Conservation (phyloP, 2,888 invertebrate genomes). For the Drosophila limbata region DNA sequence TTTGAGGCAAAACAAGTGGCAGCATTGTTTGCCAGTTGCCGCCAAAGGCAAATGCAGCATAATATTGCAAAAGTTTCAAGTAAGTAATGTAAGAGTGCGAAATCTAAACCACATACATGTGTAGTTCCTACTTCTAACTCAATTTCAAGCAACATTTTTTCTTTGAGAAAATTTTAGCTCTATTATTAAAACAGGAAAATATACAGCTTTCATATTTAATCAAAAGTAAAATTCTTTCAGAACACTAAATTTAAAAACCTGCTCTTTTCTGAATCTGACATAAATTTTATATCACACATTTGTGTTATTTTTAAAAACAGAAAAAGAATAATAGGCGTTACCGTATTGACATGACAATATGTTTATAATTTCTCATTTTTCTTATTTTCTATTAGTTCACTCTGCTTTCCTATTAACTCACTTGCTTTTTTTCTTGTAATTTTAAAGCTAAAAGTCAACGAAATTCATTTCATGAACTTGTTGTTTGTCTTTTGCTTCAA, state of each 20-base stretch:
- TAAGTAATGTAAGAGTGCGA: constrained; percentile 3
- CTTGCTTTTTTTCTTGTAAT: background rate
- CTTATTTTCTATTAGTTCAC: background rate
- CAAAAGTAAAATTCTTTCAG: too few relatives aligned
- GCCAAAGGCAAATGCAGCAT: constrained; percentile 45
- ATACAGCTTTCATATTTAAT: too few relatives aligned
- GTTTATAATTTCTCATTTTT: too few relatives aligned
- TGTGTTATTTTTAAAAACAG: too few relatives aligned
- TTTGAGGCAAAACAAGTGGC: constrained; percentile 28
- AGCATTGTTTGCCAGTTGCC: constrained; percentile 23
- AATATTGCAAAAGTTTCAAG: constrained; percentile 21
- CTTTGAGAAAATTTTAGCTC: too few relatives aligned
- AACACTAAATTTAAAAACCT: too few relatives aligned
- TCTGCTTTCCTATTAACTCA: background rate
- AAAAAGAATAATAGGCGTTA: too few relatives aligned
- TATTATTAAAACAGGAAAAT: too few relatives aligned
- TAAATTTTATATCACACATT: too few relatives aligned
- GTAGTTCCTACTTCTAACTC: background rate
- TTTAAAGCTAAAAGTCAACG: background rate
- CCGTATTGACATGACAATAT: too few relatives aligned
- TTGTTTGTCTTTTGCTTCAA: constrained; percentile 25
- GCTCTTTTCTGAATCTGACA: too few relatives aligned
- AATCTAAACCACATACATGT: background rate
- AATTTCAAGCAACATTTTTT: background rate
- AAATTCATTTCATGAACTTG: background rate